These are phyloP conservation scores for Pitta sordida DNA, from an alignment of 2,113 vertebrate species.

Conservation along the genomic window DNA sequence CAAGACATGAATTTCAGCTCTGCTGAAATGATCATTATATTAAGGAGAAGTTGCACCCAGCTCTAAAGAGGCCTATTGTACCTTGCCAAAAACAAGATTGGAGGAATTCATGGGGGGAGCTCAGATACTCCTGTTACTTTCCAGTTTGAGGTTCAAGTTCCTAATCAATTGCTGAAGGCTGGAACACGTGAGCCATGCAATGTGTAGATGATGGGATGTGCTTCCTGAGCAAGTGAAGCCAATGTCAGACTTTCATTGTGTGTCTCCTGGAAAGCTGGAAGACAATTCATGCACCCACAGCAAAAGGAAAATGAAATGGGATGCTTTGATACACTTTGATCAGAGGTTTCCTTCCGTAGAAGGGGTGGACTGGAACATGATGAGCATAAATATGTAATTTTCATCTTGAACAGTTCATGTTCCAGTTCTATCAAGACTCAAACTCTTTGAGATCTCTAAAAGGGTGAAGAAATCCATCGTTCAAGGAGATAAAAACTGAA, in stretches of 20 bases:
- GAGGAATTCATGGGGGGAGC: background rate
- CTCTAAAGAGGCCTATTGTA: background rate
- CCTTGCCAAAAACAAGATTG: background rate
- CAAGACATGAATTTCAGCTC: rapidly evolving
- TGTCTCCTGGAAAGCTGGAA: background rate
- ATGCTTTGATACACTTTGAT: background rate
- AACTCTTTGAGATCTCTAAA: background rate
- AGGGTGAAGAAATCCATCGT: background rate
- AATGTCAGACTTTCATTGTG: background rate
- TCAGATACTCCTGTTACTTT: background rate
- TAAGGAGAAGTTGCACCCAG: background rate
- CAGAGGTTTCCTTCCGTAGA: background rate
- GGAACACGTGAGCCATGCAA: background rate
- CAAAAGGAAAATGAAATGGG: background rate
- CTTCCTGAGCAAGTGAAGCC: background rate
- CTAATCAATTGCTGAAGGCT: background rate
- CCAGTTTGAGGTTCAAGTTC: background rate
- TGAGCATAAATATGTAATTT: background rate
- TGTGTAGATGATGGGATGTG: background rate
- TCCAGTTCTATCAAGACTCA: background rate
- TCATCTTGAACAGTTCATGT: background rate
- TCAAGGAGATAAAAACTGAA: background rate
- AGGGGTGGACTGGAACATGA: background rate
- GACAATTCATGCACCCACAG: rapidly evolving
- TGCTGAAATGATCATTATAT: background rate